Evolutionary conservation across 1,140 invertebrate genomes (phyloP), one percentile per base, ranked within the genome.

Genomic region (Teleopsis dalmanni): DNA sequence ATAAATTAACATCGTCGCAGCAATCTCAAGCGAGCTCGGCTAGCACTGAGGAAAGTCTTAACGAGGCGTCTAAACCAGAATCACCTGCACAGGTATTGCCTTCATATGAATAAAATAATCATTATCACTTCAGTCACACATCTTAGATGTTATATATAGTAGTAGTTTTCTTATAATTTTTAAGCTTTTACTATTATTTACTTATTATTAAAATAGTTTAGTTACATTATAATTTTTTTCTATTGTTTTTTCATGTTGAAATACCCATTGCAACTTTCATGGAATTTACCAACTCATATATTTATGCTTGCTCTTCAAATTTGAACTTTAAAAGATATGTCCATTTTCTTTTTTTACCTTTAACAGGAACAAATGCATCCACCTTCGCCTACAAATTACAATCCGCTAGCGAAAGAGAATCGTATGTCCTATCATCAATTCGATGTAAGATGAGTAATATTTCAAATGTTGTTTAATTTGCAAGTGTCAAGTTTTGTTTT

Each of bases 371-470:
- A 41, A 51, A 57, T 53, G 57, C 44, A 46, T 31, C 40, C 49
- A 47, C 57, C 68, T 56, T 71, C 68, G 53, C 68, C 68, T n/a
- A n/a, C n/a, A 44, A 70, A 65, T 57, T 63, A 61, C 60, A 70
- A 70, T 47, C 56, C 56, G 50, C 50, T 65, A 54, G 56, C 56
- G 48, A 68, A 66, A 61, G 65, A 68, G 56, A 61, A 67, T 55
- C 60, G 66, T 54, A 57, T 59, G 52, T 62, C 57, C 51, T 60
- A 60, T 52, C 61, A 65, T 52, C 67, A 70, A 52, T 65, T 62
- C 56, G 68, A 71, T 63, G 68, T 71, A 65, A 70, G 68, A 45
- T n/a, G n/a, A n/a, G n/a, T n/a, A n/a, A n/a, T n/a, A n/a, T n/a
- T n/a, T n/a, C n/a, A n/a, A n/a, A n/a, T n/a, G n/a, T n/a, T n/a